Conservation (phyloP, 2,888 invertebrate species). For the Thyatira batis region DNA sequence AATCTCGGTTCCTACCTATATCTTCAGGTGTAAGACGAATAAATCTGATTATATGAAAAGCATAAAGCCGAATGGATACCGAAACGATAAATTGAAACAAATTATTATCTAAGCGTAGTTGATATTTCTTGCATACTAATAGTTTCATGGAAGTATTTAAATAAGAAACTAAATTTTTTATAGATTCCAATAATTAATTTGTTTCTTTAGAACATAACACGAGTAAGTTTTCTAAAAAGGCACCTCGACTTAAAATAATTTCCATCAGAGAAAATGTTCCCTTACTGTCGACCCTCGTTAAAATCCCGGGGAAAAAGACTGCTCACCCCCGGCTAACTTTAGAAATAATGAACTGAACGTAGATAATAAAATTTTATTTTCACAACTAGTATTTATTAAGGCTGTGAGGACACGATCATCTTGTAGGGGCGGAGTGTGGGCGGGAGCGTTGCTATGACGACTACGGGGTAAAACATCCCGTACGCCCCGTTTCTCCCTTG, state of each 20-base stretch:
- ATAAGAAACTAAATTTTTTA: neutral
- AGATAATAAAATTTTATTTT: conserved; percentile 78
- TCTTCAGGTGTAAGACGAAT: too few species aligned
- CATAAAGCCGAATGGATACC: too few species aligned
- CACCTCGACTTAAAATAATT: neutral
- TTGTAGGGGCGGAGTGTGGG: conserved; percentile 61
- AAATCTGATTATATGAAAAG: too few species aligned
- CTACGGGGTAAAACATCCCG: conserved; percentile 60
- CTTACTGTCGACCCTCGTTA: conserved; percentile 52
- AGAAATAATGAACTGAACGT: conserved; percentile 70
- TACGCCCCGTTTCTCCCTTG: conserved; percentile 72
- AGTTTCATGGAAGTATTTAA: too few species aligned
- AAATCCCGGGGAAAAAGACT: conserved; percentile 36
- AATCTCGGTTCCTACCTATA: too few species aligned
- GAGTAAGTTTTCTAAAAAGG: neutral
- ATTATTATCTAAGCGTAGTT: too few species aligned
- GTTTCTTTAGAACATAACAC: neutral
- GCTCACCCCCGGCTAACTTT: conserved; percentile 56
- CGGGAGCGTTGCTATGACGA: conserved; percentile 73
- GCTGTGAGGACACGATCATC: conserved; percentile 64
- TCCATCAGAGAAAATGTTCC: conserved; percentile 28
- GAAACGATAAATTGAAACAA: too few species aligned
- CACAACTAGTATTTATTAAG: conserved; percentile 67
- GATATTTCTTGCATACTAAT: too few species aligned
- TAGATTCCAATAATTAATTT: neutral